phyloP scores from a whole-genome alignment of 2,888 invertebrate species.

The Amblyteles armatorius region DNA sequence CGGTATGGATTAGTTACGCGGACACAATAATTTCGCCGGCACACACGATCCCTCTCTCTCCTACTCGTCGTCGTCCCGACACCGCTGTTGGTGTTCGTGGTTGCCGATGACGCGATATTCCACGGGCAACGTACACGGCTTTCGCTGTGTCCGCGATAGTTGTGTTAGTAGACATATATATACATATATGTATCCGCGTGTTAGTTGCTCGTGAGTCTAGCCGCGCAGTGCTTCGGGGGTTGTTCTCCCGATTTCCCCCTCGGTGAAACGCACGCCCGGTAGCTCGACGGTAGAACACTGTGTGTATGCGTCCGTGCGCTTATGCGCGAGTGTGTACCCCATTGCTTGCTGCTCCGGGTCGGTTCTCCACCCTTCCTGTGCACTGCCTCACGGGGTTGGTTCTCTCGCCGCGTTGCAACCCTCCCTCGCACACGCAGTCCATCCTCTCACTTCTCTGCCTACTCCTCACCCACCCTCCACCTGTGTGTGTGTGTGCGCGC shows the following conservation, averaged over 20 bases:
- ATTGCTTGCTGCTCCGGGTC: constrained; percentile 23
- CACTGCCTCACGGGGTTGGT: constrained; percentile 47
- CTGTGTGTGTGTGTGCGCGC: constrained; percentile 38
- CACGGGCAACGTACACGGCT: not conserved
- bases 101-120: constrained; percentile 65
- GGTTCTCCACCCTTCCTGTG: constrained; percentile 25
- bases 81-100: constrained; percentile 60
- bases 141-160: too few relatives aligned
- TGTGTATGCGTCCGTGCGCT: not conserved
- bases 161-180: too few relatives aligned
- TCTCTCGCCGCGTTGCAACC: constrained; percentile 39
- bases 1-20: constrained; percentile 83
- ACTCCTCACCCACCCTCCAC: constrained; percentile 46
- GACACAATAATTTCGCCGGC: constrained; percentile 81
- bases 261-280: constrained; percentile 24
- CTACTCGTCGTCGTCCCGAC: constrained; percentile 64
- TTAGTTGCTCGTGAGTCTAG: constrained; percentile 67
- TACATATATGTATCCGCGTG: constrained; percentile 13
- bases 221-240: constrained; percentile 67
- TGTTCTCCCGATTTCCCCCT: constrained; percentile 65
- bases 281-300: constrained; percentile 8
- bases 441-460: constrained; percentile 44
- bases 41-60: constrained; percentile 53
- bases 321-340: constrained; percentile 34
- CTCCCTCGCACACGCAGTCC: constrained; percentile 15